These are phyloP conservation scores for Apogon hyalosoma DNA, from an alignment of 2,797 vertebrate species.

Conservation along the genomic window DNA sequence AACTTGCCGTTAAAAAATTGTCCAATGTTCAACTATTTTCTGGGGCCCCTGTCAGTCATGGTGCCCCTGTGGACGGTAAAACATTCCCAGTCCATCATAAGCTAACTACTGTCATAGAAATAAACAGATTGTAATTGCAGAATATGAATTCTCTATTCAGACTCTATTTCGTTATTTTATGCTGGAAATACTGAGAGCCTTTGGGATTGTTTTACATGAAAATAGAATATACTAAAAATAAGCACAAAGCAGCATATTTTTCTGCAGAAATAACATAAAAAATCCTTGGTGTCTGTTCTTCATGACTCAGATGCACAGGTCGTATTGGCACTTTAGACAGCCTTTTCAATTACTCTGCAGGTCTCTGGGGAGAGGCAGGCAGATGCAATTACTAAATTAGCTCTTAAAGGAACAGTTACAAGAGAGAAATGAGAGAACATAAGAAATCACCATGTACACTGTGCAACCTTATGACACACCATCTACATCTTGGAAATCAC, in stretches of 20 bases:
- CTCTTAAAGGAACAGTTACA: slow-evolving; percentile 62
- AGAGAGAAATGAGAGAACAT: slow-evolving; percentile 31
- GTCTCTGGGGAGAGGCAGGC: slow-evolving; percentile 59
- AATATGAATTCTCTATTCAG: too few relatives aligned
- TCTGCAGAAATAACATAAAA: slow-evolving; percentile 7
- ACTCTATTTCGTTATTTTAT: background rate
- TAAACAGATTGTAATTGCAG: too few relatives aligned
- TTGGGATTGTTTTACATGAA: background rate
- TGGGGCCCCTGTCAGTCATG: too few relatives aligned
- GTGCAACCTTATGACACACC: slow-evolving; percentile 4
- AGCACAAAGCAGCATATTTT: slow-evolving; percentile 17
- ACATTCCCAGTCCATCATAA: background rate
- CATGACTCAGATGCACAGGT: slow-evolving; percentile 39
- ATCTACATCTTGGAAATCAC: background rate
- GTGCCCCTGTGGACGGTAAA: too few relatives aligned
- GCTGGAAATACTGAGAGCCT: background rate
- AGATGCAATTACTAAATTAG: slow-evolving; percentile 76
- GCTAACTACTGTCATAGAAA: background rate
- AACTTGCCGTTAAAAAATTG: too few relatives aligned
- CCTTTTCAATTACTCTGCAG: slow-evolving; percentile 76
- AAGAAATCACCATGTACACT: slow-evolving; percentile 56
- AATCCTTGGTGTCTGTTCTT: slow-evolving; percentile 16
- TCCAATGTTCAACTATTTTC: too few relatives aligned
- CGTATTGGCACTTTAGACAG: slow-evolving; percentile 55
- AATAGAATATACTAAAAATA: background rate